Evolutionary conservation across 2,113 vertebrate genomes (phyloP), one percentile per base, ranked within the genome.

Genomic region (Hyperopisus bebe): DNA sequence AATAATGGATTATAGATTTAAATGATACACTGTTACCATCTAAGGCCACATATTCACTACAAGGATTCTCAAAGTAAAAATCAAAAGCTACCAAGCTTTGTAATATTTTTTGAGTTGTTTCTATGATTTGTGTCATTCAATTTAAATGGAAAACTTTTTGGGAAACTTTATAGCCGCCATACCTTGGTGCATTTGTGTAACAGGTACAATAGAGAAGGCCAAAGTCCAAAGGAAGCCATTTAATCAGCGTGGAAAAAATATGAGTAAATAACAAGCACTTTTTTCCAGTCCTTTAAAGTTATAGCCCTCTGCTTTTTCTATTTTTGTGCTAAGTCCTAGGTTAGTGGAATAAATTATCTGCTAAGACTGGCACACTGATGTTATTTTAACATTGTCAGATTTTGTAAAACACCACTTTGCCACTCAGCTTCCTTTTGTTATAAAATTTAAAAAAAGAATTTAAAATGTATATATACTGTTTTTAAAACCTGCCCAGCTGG

Each of bases 61-160:
- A 85, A 85, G 44, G 47, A 47, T 50, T 86, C 51, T 51, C 84
- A 86, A 86, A 86, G 47, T 86, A 47, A 50, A 86, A 24, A 86
- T 86, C 47, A 86, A 86, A 50, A 47, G n/a, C 47, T 86, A 50
- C n/a, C n/a, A 86, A 53, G 85, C 85, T 35, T 53, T 39, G 85
- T 87, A 31, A 35, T 48, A 53, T 87, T 87, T 86, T 86, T 51
- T 87, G 4, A 87, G 48, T 53, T 35, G 27, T 53, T 87, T 15
- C 85, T 55, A 13, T 7, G 4, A 80, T 10, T 31, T 50, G 84
- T 21, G 50, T 87, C 85, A 13, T 87, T 87, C 50, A 15, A 24
- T 87, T 55, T 51, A 87, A 55, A 87, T 39, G 17, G 85, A 53
- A 87, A 87, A 87, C 27, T 27, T 35, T 84, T 87, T 31, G 47